Evolutionary conservation across 2,797 vertebrate genomes (phyloP).

Genomic region (Anguilla obscura): DNA sequence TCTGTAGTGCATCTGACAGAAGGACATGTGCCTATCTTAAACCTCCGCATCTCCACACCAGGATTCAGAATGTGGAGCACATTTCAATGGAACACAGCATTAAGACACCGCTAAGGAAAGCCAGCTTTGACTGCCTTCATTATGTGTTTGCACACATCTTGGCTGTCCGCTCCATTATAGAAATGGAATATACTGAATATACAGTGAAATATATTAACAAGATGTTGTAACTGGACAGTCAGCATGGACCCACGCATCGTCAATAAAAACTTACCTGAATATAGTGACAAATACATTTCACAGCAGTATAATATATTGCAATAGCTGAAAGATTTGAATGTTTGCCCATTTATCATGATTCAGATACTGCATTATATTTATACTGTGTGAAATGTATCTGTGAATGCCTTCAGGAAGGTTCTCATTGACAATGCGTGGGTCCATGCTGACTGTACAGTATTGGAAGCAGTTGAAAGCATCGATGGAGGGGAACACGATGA

Average conservation of each 20-base stretch:
- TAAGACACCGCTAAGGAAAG: background rate
- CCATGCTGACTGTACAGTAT: constrained; percentile 9
- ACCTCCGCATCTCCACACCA: background rate
- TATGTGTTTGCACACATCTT: background rate
- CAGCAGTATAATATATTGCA: background rate
- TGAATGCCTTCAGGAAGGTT: background rate
- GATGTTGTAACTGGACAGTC: no score
- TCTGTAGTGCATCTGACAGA: constrained; percentile 88
- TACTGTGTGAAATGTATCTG: background rate
- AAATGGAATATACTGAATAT: background rate
- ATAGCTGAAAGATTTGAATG: background rate
- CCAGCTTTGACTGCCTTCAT: background rate
- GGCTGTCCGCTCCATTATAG: background rate
- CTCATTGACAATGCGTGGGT: background rate
- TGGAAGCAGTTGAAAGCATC: background rate
- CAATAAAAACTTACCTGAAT: no score
- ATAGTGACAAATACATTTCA: no score
- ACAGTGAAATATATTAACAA: background rate
- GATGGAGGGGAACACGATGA: constrained; percentile 3
- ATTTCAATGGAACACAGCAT: background rate
- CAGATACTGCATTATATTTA: background rate
- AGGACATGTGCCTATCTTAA: background rate
- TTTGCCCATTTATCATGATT: no score
- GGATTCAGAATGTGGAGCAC: background rate
- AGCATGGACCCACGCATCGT: no score